Conservation (phyloP, 2,888 invertebrate species). For the Campaea margaritaria region DNA sequence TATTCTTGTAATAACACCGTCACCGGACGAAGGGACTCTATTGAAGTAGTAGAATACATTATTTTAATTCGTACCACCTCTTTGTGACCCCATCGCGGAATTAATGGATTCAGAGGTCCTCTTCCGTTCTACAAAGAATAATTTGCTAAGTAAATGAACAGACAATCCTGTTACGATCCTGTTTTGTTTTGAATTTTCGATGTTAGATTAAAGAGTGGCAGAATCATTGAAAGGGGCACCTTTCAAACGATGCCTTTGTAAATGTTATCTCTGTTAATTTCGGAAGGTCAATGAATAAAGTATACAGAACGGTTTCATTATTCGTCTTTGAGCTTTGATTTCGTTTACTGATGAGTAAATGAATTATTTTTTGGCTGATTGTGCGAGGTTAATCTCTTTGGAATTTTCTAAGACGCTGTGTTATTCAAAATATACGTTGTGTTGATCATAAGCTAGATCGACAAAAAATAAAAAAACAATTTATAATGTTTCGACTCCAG, state of each 20-base stretch:
- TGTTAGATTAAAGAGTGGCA: constrained; percentile 82
- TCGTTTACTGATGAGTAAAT: constrained; percentile 52
- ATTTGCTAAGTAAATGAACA: constrained; percentile 85
- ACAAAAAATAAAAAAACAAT: too few species aligned
- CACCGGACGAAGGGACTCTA: constrained; percentile 79
- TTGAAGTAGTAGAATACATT: constrained; percentile 84
- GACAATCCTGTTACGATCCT: constrained; percentile 82
- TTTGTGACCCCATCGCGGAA: constrained; percentile 82
- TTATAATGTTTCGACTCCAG: too few species aligned
- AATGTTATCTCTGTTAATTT: constrained; percentile 80
- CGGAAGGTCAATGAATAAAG: constrained; percentile 78
- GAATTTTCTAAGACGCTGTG: background rate
- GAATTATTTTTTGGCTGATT: constrained; percentile 16
- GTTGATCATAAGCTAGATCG: background rate
- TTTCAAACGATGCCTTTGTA: constrained; percentile 75
- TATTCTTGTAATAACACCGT: constrained; percentile 82
- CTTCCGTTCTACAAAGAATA: constrained; percentile 85
- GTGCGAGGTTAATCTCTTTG: constrained; percentile 1
- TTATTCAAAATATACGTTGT: background rate
- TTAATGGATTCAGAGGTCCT: constrained; percentile 85
- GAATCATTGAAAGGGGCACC: constrained; percentile 73
- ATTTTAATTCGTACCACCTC: constrained; percentile 84
- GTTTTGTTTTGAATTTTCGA: constrained; percentile 73
- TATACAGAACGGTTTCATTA: constrained; percentile 73
- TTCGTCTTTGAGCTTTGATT: constrained; percentile 67